Conservation (phyloP, 2,797 vertebrate species). For the Liparis tanakae region DNA sequence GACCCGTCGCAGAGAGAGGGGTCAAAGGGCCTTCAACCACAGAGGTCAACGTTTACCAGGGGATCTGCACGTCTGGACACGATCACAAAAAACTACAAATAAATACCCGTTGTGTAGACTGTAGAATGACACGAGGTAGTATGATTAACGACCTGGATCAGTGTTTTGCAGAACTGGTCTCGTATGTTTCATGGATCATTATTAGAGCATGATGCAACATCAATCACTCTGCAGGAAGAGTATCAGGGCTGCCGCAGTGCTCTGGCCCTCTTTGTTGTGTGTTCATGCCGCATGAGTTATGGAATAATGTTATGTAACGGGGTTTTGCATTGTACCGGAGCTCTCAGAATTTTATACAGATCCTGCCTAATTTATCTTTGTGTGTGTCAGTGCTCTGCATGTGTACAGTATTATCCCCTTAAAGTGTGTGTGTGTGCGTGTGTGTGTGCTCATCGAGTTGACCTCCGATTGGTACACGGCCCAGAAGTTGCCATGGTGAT, state of each 20-base stretch:
- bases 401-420: slow-evolving; percentile 2
- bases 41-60: background rate
- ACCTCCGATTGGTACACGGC: slow-evolving; percentile 74
- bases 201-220: slow-evolving; percentile 17
- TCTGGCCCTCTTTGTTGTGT: slow-evolving; percentile 29
- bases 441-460: slow-evolving; percentile 72
- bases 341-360: slow-evolving; percentile 3
- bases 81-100: background rate
- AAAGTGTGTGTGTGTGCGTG: slow-evolving; percentile 2
- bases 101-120: background rate
- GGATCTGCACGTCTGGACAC: background rate
- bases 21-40: background rate
- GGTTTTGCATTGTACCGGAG: slow-evolving; percentile 23
- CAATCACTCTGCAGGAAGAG: slow-evolving; percentile 31
- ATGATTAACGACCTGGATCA: background rate
- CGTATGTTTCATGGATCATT: slow-evolving; percentile 1
- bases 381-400: background rate
- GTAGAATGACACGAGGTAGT: background rate
- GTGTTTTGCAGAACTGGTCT: background rate
- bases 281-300: slow-evolving; percentile 30
- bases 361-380: slow-evolving; percentile 10
- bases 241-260: slow-evolving; percentile 23
- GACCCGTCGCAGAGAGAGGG: no score
- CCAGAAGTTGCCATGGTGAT: slow-evolving; percentile 76
- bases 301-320: slow-evolving; percentile 50